Base-by-base conservation (phyloP, 2,888 invertebrate species). In the Zaprionus lineosus region DNA sequence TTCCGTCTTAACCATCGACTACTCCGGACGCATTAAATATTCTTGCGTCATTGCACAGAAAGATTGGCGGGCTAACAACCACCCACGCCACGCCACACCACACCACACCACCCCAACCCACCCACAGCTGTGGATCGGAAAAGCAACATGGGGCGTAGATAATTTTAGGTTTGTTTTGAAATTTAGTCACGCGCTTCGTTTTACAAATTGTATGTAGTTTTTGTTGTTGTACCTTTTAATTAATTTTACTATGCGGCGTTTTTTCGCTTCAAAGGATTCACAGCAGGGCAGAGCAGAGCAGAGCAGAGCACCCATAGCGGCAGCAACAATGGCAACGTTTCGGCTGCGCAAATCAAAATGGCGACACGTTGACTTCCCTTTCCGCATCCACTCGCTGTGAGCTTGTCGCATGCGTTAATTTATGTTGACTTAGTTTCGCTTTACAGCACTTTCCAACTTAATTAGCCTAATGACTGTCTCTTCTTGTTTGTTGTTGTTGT, bases 11-110 rank as follows among this genome's bases (percentile, higher is more conserved):
- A 74, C 78, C 41, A 69, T 56, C 39, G 64, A 57, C 52, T 47
- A 60, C n/a, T n/a, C n/a, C n/a, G n/a, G n/a, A 50, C 44, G 59
- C 68, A 79, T 81, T 81, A 84, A 84, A 84, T 81, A 82, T 84
- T 84, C 84, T 65, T 63, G 78, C 73, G 62, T 78, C 78, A 84
- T 66, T 84, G 70, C 63, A 68, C 68, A 71, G 39, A 39, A 39
- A n/a, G 43, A 33, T 28, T 29, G 44, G 28, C 21, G 18, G 26
- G 31, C 12, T n/a, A n/a, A n/a, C n/a, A n/a, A n/a, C n/a, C n/a
- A n/a, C n/a, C n/a, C n/a, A n/a, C n/a, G n/a, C n/a, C n/a, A n/a
- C n/a, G n/a, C n/a, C n/a, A n/a, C n/a, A n/a, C n/a, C n/a, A n/a
- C n/a, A n/a, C n/a, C n/a, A n/a, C n/a, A n/a, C n/a, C n/a, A n/a